Evolutionary conservation across 2,888 invertebrate genomes (phyloP), one percentile per base, ranked within the genome.

Genomic region (Dermolepida albohirtum): DNA sequence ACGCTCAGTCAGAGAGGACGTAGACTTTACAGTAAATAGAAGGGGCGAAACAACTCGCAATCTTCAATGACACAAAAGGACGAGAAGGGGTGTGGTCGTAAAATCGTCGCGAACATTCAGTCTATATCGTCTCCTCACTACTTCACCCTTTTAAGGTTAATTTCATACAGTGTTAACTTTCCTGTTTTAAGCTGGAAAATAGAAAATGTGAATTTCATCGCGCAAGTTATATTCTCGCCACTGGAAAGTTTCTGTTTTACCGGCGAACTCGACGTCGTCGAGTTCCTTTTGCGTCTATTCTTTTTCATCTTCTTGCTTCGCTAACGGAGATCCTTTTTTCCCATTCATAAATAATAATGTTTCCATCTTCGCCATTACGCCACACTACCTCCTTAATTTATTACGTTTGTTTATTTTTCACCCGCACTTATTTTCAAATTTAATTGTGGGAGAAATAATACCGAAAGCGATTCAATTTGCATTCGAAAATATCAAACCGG

Each of bases 121-220:
- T 44, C 34, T 29, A 22, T 43, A 34, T 34, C 39, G 17, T 40
- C 29, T 54, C 16, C 40, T 12, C 40, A 51, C 43, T 51, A 43
- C 43, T 34, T 34, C 54, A 66, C 72, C 69, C 72, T 72, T 68
- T 62, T 72, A 74, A 76, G 76, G 76, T 78, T 78, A 78, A 78
- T 78, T 78, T 77, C 75, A 76, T 76, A 77, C 76, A 72, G 74
- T 73, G 75, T 74, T 73, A 77, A 78, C 77, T 79, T 78, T 75
- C 75, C 72, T 74, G 76, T 73, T 75, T 75, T 76, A 75, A 74
- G 71, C 71, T 66, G 70, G 66, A 68, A 73, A 75, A 76, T 73
- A 74, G 75, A 76, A 76, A 78, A 78, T 74, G 71, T 68, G 74
- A 76, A 77, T 77, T 78, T 77, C 74, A 74, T 75, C 72, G 74